Conservation (phyloP, 2,888 invertebrate species). For the Galerucella nymphaeae region DNA sequence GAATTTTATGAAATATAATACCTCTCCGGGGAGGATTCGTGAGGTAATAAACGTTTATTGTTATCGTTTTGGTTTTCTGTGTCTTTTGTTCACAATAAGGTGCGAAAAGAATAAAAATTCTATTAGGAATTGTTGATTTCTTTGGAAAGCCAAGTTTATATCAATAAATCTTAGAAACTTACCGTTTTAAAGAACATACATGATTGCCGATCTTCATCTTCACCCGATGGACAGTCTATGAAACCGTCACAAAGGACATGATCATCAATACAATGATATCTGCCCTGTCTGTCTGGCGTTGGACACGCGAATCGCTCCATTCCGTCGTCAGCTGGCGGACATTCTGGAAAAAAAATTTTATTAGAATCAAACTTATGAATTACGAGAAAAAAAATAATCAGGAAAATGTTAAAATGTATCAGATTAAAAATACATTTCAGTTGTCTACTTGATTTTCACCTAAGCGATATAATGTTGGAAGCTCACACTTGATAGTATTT, state of each 20-base stretch:
- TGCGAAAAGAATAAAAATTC: background rate
- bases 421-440: background rate
- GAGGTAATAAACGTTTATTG: constrained; percentile 8
- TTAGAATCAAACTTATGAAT: background rate
- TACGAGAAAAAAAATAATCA: too few relatives aligned
- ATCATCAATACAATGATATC: constrained; percentile 95
- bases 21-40: background rate
- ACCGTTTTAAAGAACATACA: constrained; percentile 99
- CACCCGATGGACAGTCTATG: constrained; percentile 92
- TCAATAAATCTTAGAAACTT: constrained; percentile 52
- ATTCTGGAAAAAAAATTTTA: constrained; percentile 71
- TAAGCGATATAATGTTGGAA: too few relatives aligned
- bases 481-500: too few relatives aligned
- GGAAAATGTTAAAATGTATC: too few relatives aligned
- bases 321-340: constrained; percentile 91
- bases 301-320: constrained; percentile 96
- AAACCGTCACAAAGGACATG: constrained; percentile 95
- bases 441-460: background rate
- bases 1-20: background rate
- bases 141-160: too few relatives aligned
- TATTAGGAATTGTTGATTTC: too few relatives aligned
- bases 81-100: background rate
- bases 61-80: constrained; percentile 11
- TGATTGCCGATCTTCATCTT: constrained; percentile 92
- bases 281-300: constrained; percentile 88